Conservation (phyloP, 2,797 vertebrate species). For the Centroberyx gerrardi region DNA sequence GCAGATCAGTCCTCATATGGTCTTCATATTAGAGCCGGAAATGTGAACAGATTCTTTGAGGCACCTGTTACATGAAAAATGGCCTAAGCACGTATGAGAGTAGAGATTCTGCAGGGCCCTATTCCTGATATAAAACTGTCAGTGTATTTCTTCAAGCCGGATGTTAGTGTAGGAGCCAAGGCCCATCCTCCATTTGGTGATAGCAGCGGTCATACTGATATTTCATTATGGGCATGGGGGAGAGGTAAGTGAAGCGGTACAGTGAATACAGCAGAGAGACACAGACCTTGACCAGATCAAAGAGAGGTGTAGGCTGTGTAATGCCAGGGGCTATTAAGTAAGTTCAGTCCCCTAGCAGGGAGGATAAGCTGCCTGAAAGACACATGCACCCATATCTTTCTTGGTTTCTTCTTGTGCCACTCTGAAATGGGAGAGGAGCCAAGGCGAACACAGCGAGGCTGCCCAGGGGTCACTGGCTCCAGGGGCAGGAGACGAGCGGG, state of each 20-base stretch:
- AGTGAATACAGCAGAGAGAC: constrained; percentile 47
- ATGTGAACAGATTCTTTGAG: constrained; percentile 61
- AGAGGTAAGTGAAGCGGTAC: constrained; percentile 43
- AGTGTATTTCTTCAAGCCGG: constrained; percentile 54
- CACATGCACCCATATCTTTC: constrained; percentile 51
- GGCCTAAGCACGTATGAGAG: constrained; percentile 11
- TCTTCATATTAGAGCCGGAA: constrained; percentile 63
- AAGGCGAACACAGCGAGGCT: constrained; percentile 35
- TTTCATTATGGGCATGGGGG: constrained; percentile 50
- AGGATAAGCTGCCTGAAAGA: constrained; percentile 64
- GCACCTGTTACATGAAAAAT: constrained; percentile 80
- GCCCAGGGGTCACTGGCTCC: constrained; percentile 49
- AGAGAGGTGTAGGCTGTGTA: constrained; percentile 62
- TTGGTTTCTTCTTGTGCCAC: constrained; percentile 53
- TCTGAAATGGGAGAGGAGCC: constrained; percentile 61
- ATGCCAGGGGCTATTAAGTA: constrained; percentile 52
- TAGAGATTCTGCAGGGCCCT: constrained; percentile 44
- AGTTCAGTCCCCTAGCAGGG: constrained; percentile 57
- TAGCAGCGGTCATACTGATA: constrained; percentile 53
- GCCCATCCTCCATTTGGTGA: constrained; percentile 53
- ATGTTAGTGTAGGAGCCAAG: constrained; percentile 41
- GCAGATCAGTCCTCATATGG: constrained; percentile 61
- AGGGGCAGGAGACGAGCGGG: constrained; percentile 26
- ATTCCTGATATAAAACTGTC: constrained; percentile 74
- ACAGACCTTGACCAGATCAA: constrained; percentile 78